Evolutionary conservation across 2,797 vertebrate genomes (phyloP).

Genomic region (Semotilus atromaculatus): DNA sequence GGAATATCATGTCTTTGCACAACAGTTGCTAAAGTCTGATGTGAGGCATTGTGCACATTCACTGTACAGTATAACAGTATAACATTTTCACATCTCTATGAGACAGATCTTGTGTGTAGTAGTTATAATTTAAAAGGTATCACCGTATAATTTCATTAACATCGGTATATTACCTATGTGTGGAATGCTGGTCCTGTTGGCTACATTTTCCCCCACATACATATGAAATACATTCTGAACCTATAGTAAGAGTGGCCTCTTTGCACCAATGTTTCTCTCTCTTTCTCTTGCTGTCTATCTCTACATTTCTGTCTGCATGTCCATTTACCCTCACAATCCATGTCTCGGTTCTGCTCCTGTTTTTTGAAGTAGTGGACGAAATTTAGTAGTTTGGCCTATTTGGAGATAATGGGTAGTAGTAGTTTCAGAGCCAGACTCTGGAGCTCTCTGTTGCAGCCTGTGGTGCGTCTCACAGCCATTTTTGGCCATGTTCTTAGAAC

Average conservation of each 20-base stretch:
- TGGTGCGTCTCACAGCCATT: constrained; percentile 40
- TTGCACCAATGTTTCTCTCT: constrained; percentile 49
- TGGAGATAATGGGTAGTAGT: constrained; percentile 30
- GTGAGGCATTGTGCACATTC: neutral
- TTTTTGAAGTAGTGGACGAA: constrained; percentile 1
- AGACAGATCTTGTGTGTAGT: neutral
- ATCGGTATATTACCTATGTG: constrained; percentile 34
- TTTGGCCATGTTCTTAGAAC: constrained; percentile 34
- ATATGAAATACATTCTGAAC: constrained; percentile 69
- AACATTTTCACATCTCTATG: neutral
- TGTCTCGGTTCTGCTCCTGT: constrained; percentile 23
- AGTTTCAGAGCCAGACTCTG: constrained; percentile 41
- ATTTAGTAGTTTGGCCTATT: neutral
- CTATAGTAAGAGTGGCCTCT: constrained; percentile 59
- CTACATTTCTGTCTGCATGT: constrained; percentile 29
- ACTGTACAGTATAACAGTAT: neutral
- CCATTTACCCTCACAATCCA: constrained; percentile 18
- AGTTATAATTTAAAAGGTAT: constrained; percentile 26
- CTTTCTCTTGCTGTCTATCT: constrained; percentile 23
- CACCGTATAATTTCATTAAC: constrained; percentile 50
- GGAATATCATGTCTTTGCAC: neutral
- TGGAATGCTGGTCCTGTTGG: constrained; percentile 47
- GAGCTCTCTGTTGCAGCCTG: constrained; percentile 36
- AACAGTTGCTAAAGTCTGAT: neutral
- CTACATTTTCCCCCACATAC: constrained; percentile 67